Evolutionary conservation across 2,888 invertebrate species (phyloP).

Genomic region (Diarsia mendica): DNA sequence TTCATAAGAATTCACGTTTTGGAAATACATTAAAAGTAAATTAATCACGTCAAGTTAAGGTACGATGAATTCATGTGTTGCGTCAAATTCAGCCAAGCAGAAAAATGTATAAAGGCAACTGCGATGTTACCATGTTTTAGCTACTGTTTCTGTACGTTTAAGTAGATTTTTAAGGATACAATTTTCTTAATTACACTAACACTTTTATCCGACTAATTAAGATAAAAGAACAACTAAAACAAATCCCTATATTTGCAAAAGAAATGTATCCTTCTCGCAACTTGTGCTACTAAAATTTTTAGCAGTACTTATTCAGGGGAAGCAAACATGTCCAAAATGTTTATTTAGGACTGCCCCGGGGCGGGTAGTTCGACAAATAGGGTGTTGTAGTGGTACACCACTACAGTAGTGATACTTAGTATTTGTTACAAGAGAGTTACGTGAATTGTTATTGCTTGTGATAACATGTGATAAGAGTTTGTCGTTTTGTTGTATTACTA

Average conservation of each 20-base stretch:
- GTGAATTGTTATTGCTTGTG: slow-evolving; percentile 26
- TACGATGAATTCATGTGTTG: background rate
- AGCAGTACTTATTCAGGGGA: slow-evolving; percentile 47
- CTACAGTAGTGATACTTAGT: slow-evolving; percentile 18
- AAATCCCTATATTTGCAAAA: slow-evolving; percentile 51
- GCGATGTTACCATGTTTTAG: background rate
- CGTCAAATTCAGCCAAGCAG: background rate
- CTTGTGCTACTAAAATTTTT: slow-evolving; percentile 64
- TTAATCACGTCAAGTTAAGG: background rate
- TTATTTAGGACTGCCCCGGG: slow-evolving; percentile 73
- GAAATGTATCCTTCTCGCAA: slow-evolving; percentile 56
- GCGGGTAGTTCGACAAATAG: slow-evolving; percentile 64
- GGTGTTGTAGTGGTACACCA: slow-evolving; percentile 26
- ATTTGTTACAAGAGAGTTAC: slow-evolving; percentile 31
- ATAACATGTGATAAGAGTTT: slow-evolving; percentile 5
- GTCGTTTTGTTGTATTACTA: background rate
- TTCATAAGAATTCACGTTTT: background rate
- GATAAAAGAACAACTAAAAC: slow-evolving; percentile 12
- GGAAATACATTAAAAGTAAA: background rate
- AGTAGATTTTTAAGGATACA: background rate
- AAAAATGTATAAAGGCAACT: too few species aligned
- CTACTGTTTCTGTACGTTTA: background rate
- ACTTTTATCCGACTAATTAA: background rate
- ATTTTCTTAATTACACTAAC: background rate
- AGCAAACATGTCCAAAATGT: slow-evolving; percentile 73